These are phyloP conservation scores for Drosophila miranda DNA, from an alignment of 1,140 invertebrate genomes.

Conservation along the genomic window DNA sequence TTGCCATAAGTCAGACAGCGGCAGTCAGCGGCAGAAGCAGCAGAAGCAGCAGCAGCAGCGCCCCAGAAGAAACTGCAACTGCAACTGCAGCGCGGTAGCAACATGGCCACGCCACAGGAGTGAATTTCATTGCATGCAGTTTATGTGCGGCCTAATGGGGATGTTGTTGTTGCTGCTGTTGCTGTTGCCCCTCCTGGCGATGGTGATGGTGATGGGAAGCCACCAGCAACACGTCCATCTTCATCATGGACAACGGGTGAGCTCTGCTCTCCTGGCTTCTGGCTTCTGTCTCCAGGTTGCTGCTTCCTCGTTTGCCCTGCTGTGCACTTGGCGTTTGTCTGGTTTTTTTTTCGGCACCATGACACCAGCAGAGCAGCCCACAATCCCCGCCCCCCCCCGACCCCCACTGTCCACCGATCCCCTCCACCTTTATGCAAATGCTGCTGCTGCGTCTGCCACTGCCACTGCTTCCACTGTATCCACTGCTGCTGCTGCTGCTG, in stretches of 20 bases:
- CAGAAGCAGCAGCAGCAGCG: slow-evolving; percentile 5
- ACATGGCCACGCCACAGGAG: slow-evolving; percentile 77
- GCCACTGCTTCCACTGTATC: slow-evolving; percentile 13
- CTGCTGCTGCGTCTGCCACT: slow-evolving; percentile 25
- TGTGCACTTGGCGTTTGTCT: slow-evolving; percentile 73
- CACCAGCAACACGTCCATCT: slow-evolving; percentile 80
- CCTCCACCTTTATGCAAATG: slow-evolving; percentile 76
- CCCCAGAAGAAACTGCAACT: slow-evolving; percentile 28
- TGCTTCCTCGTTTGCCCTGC: slow-evolving; percentile 50
- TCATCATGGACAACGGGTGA: slow-evolving; percentile 59
- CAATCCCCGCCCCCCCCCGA: slow-evolving; percentile 14
- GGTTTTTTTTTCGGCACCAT: slow-evolving; percentile 69
- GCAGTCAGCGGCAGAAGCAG: no score
- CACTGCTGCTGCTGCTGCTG: slow-evolving; percentile 62
- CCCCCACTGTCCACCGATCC: slow-evolving; percentile 5
- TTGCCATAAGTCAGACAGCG: slow-evolving; percentile 75
- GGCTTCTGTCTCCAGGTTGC: slow-evolving; percentile 10
- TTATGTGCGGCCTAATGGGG: slow-evolving; percentile 78
- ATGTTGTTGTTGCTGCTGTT: slow-evolving; percentile 51
- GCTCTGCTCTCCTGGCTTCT: not conserved
- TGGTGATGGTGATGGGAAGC: slow-evolving; percentile 48
- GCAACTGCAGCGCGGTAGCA: slow-evolving; percentile 61
- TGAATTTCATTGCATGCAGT: slow-evolving; percentile 71
- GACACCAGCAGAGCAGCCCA: slow-evolving; percentile 66
- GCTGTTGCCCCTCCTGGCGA: slow-evolving; percentile 23